Percentiles rank a stretch among this genome's conserved stretches.
These are phyloP conservation scores for Acipenser transmontanus DNA, from an alignment of 2,797 vertebrate genomes.

Conservation along the genomic window DNA sequence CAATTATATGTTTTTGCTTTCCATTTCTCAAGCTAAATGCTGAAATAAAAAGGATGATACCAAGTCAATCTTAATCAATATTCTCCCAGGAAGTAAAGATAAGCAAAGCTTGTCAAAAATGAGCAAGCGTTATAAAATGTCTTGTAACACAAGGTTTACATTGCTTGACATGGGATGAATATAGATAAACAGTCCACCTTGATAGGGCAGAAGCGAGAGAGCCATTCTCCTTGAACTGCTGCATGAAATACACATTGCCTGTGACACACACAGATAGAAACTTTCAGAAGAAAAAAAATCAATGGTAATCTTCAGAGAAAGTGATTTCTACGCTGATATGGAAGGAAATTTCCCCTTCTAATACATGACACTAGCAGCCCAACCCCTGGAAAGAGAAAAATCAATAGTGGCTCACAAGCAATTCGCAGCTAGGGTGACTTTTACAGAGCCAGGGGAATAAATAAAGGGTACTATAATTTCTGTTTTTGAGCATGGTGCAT, in stretches of 20 bases:
- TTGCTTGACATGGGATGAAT: slow-evolving; percentile 20
- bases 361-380: slow-evolving; percentile 17
- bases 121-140: neutral
- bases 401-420: slow-evolving; percentile 21
- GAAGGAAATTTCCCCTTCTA: slow-evolving; percentile 18
- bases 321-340: slow-evolving; percentile 26
- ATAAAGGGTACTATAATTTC: slow-evolving; percentile 14
- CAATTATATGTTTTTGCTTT: neutral
- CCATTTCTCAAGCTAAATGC: slow-evolving; percentile 3
- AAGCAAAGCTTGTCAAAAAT: slow-evolving; percentile 12
- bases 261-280: slow-evolving; percentile 1
- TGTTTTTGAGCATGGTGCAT: slow-evolving; percentile 1
- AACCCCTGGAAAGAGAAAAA: slow-evolving; percentile 6
- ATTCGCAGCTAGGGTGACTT: slow-evolving; percentile 8
- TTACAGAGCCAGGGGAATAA: slow-evolving; percentile 12
- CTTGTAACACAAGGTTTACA: slow-evolving; percentile 5
- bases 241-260: slow-evolving; percentile 15
- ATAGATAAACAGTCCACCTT: slow-evolving; percentile 26
- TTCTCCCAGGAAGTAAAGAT: slow-evolving; percentile 1
- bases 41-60: slow-evolving; percentile 7
- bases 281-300: slow-evolving; percentile 28
- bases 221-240: slow-evolving; percentile 7
- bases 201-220: slow-evolving; percentile 24
- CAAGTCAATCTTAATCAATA: slow-evolving; percentile 10
- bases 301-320: slow-evolving; percentile 34